Evolutionary conservation across 2,113 vertebrate genomes (phyloP).

Genomic region (Neolamprologus toae): DNA sequence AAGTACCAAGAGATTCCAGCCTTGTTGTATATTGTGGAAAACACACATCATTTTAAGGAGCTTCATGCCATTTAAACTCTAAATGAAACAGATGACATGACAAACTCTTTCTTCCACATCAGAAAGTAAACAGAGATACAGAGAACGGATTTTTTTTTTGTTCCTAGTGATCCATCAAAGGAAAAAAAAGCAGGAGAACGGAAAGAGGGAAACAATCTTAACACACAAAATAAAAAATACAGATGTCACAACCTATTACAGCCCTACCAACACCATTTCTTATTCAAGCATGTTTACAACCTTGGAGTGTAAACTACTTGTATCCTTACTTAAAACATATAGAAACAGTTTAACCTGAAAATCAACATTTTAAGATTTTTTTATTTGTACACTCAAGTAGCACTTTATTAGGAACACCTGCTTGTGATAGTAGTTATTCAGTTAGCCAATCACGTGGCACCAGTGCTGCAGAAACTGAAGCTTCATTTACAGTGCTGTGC

Average conservation of each 20-base stretch:
- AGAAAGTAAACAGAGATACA: not conserved
- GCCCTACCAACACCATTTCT: no score
- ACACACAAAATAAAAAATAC: not conserved
- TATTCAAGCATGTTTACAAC: rapidly evolving
- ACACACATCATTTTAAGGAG: not conserved
- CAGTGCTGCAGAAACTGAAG: not conserved
- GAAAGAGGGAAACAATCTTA: not conserved
- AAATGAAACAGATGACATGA: not conserved
- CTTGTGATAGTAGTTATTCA: no score
- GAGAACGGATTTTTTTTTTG: not conserved
- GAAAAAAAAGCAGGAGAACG: not conserved
- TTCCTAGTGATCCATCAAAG: not conserved
- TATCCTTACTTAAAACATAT: rapidly evolving
- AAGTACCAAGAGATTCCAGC: not conserved
- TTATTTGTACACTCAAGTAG: not conserved
- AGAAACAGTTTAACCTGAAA: not conserved
- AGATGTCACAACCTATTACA: not conserved
- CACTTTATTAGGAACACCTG: not conserved
- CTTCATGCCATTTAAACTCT: not conserved
- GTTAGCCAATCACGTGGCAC: not conserved
- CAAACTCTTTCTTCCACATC: not conserved
- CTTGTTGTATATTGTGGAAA: not conserved
- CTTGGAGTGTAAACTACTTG: not conserved
- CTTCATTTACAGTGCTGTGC: not conserved
- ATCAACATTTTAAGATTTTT: not conserved